Evolutionary conservation across 2,797 vertebrate species (phyloP), one percentile per base, ranked within the genome.

Genomic region (Lepilemur septentrionalis): DNA sequence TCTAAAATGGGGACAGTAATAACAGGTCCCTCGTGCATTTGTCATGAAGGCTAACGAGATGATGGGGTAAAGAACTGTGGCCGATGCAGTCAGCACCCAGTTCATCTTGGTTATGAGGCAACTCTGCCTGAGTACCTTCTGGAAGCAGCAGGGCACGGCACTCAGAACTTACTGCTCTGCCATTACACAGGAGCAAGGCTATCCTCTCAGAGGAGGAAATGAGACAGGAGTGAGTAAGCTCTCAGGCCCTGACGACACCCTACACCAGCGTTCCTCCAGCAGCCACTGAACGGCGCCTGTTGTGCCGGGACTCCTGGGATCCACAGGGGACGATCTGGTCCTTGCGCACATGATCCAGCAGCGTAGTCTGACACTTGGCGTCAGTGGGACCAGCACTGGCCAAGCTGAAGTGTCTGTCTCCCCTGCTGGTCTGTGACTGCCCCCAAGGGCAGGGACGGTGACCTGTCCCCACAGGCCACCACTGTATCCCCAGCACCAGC

Each of bases 331-430:
- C 57, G 17, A 7, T 2, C 17, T 4, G 17, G 55, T 11, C 69
- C 81, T 41, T 28, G 55, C 11, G 72, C 32, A 28, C 8, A 10
- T 1, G 28, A 25, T 14, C 82, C 48, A 7, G 52, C 46, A 5
- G 55, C 2, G 11, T 15, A 28, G 63, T 20, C 55, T 14, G 2
- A 41, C 2, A 18, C 23, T 38, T 20, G 8, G 41, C 7, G 3
- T n/a, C 2, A 43, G 48, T 0, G 9, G 18, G 13, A 0, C 30
- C 12, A 32, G 41, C 4, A 1, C 57, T 6, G 4, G 9, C 5
- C 4, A 25, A 50, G 82, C 55, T 78, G 23, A 55, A 43, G 22
- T 4, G 52, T 43, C 55, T 83, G 59, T 30, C 30, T n/a, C 63
- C 43, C 55, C 43, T 30, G 55, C 10, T 22, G 35, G 10, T 43